Percentiles rank a stretch among this genome's conserved stretches.
phyloP scores from a whole-genome alignment of 1,140 invertebrate genomes.

The Hyles euphorbiae region DNA sequence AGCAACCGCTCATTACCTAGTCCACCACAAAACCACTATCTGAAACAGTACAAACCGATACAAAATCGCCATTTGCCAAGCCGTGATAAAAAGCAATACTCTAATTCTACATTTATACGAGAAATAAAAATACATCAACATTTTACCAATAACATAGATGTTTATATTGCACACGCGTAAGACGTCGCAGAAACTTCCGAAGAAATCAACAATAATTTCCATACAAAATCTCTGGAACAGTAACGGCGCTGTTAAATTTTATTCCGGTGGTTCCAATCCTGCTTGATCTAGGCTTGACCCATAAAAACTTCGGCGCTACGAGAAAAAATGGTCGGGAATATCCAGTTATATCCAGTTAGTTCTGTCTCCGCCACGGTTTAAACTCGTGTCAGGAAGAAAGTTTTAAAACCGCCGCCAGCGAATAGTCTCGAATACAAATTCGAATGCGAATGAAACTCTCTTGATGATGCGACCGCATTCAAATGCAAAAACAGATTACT shows the following conservation, averaged over 20 bases:
- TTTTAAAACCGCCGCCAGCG: conserved; percentile 48
- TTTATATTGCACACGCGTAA: no score
- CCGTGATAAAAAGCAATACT: no score
- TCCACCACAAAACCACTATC: no score
- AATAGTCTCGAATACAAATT: conserved; percentile 57
- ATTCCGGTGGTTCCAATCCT: conserved; percentile 43
- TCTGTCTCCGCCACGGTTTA: conserved; percentile 50
- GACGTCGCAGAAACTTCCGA: background rate
- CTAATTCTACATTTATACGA: no score
- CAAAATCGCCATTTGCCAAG: no score
- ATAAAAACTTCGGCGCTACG: conserved; percentile 56
- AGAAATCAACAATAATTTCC: conserved; percentile 7
- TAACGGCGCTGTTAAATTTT: conserved; percentile 31
- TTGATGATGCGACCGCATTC: conserved; percentile 34
- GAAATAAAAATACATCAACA: no score
- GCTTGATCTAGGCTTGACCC: conserved; percentile 65
- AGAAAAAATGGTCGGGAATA: conserved; percentile 56
- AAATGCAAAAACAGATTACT: conserved; percentile 19
- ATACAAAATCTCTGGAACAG: conserved; percentile 29
- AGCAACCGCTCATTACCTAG: no score
- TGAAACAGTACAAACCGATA: no score
- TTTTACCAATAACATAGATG: no score
- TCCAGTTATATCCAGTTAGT: conserved; percentile 63
- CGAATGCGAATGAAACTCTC: conserved; percentile 38
- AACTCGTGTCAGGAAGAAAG: conserved; percentile 49